Conservation (phyloP, 2,888 invertebrate species). For the Drosophila buzzatii region DNA sequence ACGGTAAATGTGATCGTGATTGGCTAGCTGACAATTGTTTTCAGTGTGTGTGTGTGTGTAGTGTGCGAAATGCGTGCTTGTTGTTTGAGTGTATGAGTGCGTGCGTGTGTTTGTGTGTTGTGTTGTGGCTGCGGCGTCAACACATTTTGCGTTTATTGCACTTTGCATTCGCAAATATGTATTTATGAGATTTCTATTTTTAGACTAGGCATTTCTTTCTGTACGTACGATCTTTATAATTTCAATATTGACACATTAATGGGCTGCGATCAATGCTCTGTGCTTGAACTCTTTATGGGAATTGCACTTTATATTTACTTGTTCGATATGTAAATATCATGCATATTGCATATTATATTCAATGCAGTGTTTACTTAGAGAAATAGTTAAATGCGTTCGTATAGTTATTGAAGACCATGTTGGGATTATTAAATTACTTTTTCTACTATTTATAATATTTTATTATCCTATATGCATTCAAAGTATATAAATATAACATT, state of each 20-base stretch:
- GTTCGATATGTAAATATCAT: neutral
- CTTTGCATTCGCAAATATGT: constrained; percentile 51
- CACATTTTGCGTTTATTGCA: constrained; percentile 67
- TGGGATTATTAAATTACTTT: no score
- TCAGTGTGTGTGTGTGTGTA: constrained; percentile 13
- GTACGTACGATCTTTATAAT: constrained; percentile 47
- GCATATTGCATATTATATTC: neutral
- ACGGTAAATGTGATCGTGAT: constrained; percentile 45
- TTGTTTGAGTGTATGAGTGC: neutral
- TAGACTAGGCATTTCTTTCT: constrained; percentile 41
- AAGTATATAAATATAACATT: no score
- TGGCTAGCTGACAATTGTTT: constrained; percentile 31
- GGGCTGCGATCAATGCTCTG: constrained; percentile 29
- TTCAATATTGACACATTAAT: constrained; percentile 72
- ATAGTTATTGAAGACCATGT: neutral
- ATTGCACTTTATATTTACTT: constrained; percentile 29
- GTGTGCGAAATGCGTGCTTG: constrained; percentile 1
- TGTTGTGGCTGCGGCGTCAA: constrained; percentile 27
- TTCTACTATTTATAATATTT: neutral
- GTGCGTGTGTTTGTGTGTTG: constrained; percentile 29
- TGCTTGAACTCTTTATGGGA: constrained; percentile 54
- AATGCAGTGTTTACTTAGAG: neutral
- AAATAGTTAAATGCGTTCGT: neutral
- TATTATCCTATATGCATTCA: no score
- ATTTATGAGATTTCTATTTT: constrained; percentile 51